Evolutionary conservation across 2,113 vertebrate species (phyloP).

Genomic region (Enhydra lutris): DNA sequence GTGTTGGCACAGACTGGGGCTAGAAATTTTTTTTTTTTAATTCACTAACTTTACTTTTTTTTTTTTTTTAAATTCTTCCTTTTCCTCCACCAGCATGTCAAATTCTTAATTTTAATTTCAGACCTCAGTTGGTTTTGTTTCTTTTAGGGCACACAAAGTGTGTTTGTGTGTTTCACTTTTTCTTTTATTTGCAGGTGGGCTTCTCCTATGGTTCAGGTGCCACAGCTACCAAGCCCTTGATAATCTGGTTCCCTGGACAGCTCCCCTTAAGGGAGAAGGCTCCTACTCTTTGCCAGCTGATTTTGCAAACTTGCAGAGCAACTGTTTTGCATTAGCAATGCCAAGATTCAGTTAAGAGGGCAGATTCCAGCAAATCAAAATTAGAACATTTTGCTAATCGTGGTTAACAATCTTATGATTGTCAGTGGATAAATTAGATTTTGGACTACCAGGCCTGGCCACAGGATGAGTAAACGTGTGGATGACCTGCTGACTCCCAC

Average conservation of each 20-base stretch:
- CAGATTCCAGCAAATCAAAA: constrained; percentile 68
- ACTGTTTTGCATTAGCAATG: constrained; percentile 51
- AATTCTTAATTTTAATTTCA: constrained; percentile 88
- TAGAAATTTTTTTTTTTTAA: constrained; percentile 86
- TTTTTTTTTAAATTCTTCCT: constrained; percentile 82
- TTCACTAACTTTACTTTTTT: constrained; percentile 89
- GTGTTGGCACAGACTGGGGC: constrained; percentile 96
- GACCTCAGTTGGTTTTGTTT: constrained; percentile 88
- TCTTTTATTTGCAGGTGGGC: constrained; percentile 87
- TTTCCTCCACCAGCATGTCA: constrained; percentile 90
- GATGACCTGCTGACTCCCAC: not conserved
- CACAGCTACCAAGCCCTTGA: constrained; percentile 78
- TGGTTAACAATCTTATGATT: constrained; percentile 32
- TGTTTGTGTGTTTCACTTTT: constrained; percentile 82
- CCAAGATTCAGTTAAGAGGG: constrained; percentile 66
- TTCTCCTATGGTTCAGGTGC: constrained; percentile 86
- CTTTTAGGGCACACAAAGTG: constrained; percentile 81
- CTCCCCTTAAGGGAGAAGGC: constrained; percentile 47
- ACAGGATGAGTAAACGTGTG: constrained; percentile 23
- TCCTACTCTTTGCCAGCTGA: constrained; percentile 53
- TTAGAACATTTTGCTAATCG: constrained; percentile 52
- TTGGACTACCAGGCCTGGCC: constrained; percentile 27
- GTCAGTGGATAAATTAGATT: constrained; percentile 68
- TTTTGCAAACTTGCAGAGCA: constrained; percentile 63
- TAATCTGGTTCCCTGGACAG: constrained; percentile 16